Evolutionary conservation across 1,140 invertebrate species (phyloP), one percentile per base, ranked within the genome.

Genomic region (Penaeus vannamei): DNA sequence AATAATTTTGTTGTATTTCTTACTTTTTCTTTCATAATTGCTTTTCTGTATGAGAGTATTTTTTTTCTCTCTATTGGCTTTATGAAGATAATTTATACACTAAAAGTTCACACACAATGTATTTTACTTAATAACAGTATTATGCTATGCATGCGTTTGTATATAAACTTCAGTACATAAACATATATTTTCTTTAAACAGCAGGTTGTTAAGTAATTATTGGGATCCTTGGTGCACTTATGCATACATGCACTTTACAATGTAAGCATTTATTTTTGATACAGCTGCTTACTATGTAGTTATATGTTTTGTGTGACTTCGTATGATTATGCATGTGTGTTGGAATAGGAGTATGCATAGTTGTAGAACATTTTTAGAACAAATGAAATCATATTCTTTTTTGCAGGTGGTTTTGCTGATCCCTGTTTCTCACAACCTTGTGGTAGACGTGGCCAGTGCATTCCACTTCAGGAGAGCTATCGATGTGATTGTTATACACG

Each of bases 371-470:
- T 76, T 72, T 36, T 53, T 61, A 89, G 72, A 42, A 36, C 26
- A n/a, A 32, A 23, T 26, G 23, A 59, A 59, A 22, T 29, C 62
- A 20, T 22, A 77, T 53, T 7, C 53, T 42, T 87, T 22, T 66
- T 26, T 76, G n/a, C 89, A 92, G 92, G 91, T 60, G 92, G 92
- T 2, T 92, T 92, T 72, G 77, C 86, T 42, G 86, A 92, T n/a
- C 95, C 95, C 92, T 98, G 97, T 92, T 93, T 95, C 90, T 95
- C 95, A 92, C 96, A 96, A 92, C 96, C 97, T 17, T 98, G 97
- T 93, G 95, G 96, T 95, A 94, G 95, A 91, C 96, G 96, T 92
- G 97, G 97, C 85, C 95, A 94, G 86, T 97, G 97, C 93, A 95
- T 96, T 79, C 95, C 96, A 53, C 19, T 36, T 8, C 82, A 94